Conservation (phyloP, 2,113 vertebrate species). For the Daubentonia madagascariensis region DNA sequence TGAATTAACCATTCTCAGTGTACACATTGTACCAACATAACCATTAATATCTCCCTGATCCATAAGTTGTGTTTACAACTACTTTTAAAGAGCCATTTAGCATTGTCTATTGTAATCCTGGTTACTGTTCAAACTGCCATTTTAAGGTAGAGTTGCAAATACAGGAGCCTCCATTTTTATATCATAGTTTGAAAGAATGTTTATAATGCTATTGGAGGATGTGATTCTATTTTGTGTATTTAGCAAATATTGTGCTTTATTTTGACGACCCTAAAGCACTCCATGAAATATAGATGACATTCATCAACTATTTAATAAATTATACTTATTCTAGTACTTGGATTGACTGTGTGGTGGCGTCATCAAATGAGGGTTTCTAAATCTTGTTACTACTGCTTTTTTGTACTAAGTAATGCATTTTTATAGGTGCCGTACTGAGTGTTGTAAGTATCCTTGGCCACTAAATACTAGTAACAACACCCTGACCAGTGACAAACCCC, state of each 20-base stretch:
- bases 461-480: fast-evolving
- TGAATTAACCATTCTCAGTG: neutral
- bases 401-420: no score
- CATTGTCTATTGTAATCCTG: neutral
- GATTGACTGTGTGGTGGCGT: neutral
- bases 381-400: neutral
- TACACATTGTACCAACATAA: neutral
- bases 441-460: no score
- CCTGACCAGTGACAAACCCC: fast-evolving
- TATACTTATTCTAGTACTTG: neutral
- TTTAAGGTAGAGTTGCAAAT: neutral
- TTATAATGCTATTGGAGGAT: neutral
- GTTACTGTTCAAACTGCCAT: neutral
- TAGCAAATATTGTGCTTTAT: neutral
- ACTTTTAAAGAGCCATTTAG: neutral
- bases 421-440: no score
- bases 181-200: neutral
- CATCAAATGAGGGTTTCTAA: no score
- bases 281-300: neutral
- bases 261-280: neutral
- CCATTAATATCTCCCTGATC: neutral
- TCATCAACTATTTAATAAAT: neutral
- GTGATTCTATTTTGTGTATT: neutral
- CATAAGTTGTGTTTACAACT: neutral
- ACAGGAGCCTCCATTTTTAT: neutral